Conservation (phyloP, 2,113 vertebrate genomes). For the Plestiodon gilberti region DNA sequence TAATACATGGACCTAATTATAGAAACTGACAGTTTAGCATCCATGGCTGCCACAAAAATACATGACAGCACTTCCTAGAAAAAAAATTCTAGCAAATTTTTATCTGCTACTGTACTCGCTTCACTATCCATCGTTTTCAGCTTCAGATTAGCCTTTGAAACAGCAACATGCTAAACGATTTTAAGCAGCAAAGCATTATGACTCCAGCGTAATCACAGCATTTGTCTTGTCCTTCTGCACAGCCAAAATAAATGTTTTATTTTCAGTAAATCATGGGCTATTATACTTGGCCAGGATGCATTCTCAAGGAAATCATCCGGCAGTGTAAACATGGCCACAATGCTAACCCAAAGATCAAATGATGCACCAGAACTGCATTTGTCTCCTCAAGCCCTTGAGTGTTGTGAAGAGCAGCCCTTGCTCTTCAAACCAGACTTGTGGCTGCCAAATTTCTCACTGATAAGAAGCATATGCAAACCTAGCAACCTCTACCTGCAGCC, state of each 20-base stretch:
- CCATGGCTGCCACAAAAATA: slow-evolving; percentile 9
- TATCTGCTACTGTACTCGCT: background rate
- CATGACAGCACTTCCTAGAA: background rate
- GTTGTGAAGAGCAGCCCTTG: background rate
- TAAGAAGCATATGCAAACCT: background rate
- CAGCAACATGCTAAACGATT: background rate
- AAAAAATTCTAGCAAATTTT: background rate
- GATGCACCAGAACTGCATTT: background rate
- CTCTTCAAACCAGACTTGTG: background rate
- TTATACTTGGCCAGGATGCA: background rate
- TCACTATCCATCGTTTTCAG: background rate
- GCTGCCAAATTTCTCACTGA: background rate
- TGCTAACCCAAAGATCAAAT: background rate
- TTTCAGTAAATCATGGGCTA: background rate
- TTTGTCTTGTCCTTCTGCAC: background rate
- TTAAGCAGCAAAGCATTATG: background rate
- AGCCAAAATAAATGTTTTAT: background rate
- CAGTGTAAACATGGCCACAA: background rate
- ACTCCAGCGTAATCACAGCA: slow-evolving; percentile 6
- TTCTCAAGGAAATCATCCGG: background rate
- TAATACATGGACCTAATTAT: slow-evolving; percentile 26
- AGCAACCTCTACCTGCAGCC: background rate
- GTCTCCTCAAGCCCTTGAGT: background rate
- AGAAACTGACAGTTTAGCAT: slow-evolving; percentile 18
- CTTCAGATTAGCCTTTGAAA: slow-evolving; percentile 6